These are phyloP conservation scores for Nymphalis io DNA, from an alignment of 1,140 invertebrate species.

Conservation along the genomic window DNA sequence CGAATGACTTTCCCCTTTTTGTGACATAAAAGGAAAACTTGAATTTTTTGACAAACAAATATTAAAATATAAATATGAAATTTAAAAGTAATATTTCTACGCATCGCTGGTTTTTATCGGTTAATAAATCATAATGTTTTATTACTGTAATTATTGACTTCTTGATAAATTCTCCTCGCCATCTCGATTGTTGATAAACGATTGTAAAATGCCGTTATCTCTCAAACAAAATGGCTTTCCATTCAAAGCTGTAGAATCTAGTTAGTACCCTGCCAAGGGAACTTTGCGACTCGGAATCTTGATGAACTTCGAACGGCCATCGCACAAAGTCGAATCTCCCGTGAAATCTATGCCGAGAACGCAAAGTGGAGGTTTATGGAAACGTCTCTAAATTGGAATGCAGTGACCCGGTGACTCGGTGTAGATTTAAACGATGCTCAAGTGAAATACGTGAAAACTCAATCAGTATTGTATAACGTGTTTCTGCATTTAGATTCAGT, in stretches of 20 bases:
- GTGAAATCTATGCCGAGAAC: slow-evolving; percentile 14
- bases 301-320: slow-evolving; percentile 5
- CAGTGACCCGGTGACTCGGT: slow-evolving; percentile 44
- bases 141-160: no score
- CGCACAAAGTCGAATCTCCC: slow-evolving; percentile 22
- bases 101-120: not conserved
- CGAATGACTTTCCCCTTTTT: slow-evolving; percentile 3
- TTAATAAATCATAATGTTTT: not conserved
- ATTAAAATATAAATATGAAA: not conserved
- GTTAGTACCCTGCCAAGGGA: slow-evolving; percentile 8
- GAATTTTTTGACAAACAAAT: not conserved
- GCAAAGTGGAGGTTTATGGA: slow-evolving; percentile 40
- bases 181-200: not conserved
- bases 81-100: not conserved
- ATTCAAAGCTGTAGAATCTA: slow-evolving; percentile 20
- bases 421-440: slow-evolving; percentile 24
- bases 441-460: slow-evolving; percentile 28
- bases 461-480: slow-evolving; percentile 17
- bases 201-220: slow-evolving; percentile 2
- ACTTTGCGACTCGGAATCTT: slow-evolving; percentile 20
- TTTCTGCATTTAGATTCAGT: not conserved
- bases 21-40: slow-evolving; percentile 1
- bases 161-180: not conserved
- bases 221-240: slow-evolving; percentile 1
- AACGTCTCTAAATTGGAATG: slow-evolving; percentile 52